Base-by-base conservation (phyloP, 1,140 invertebrate genomes). In the Metopolophium dirhodum region DNA sequence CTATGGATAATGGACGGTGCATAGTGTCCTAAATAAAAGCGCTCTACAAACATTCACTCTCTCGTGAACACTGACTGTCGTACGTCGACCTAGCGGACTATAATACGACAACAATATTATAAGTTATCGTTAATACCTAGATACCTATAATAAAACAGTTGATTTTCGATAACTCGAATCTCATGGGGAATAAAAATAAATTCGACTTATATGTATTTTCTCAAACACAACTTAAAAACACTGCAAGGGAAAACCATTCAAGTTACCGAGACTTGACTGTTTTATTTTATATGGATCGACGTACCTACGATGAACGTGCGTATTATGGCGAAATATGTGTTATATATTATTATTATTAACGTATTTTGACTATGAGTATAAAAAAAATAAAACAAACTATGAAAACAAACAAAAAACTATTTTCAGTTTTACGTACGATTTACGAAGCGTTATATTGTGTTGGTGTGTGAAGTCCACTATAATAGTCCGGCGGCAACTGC, bases 401-500 rank as follows among this genome's bases (percentile, higher is more conserved):
- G 30, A n/a, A 68, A n/a, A 68, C n/a, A 68, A 26, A 61, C n/a
- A 61, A n/a, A 77, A 35, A 14, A 68, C 14, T 30, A n/a, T 77
- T 77, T 77, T 77, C 61, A n/a, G 7, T 77, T n/a, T 77, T 77
- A 77, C 61, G 61, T 77, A 77, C 61, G n/a, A n/a, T 77, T 77
- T 77, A 77, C 11, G 6, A 35, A n/a, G 14, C 61, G 4, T n/a
- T 77, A 35, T 77, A 11, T 77, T 18, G 4, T n/a, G 61, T n/a
- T 77, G 61, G 61, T 77, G 30, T 35, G 14, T n/a, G 61, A n/a
- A n/a, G 61, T n/a, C 61, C 6, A n/a, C 61, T n/a, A 6, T 30
- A 11, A 49, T 20, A 35, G n/a, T 77, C 61, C n/a, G 14, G 61
- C 3, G 6, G 22, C 30, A 77, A n/a, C 30, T 18, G 61, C 6